Conservation (phyloP, 2,113 vertebrate species). For the Xenotilapia leptura region DNA sequence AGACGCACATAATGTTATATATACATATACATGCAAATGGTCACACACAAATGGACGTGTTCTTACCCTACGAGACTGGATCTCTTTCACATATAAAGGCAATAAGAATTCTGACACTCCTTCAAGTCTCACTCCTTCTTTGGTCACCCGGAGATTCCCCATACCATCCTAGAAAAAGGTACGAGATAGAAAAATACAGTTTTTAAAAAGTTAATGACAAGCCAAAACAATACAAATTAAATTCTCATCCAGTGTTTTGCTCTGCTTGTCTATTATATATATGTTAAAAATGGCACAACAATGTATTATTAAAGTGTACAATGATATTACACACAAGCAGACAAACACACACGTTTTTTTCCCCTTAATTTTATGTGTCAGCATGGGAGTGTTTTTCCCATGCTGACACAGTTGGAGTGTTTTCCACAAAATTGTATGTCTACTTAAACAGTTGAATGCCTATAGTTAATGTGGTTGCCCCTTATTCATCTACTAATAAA, state of each 20-base stretch:
- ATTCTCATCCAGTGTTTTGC: neutral
- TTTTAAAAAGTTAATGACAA: neutral
- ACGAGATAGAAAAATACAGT: neutral
- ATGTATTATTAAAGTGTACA: neutral
- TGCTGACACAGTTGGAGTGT: neutral
- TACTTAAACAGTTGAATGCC: neutral
- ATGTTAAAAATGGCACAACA: neutral
- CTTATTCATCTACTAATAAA: neutral
- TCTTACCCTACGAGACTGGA: conserved; percentile 92
- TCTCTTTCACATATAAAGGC: conserved; percentile 95
- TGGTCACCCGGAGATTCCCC: conserved; percentile 92
- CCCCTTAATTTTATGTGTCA: neutral
- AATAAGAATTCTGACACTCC: conserved; percentile 93
- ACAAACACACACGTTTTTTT: neutral
- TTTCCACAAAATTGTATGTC: neutral
- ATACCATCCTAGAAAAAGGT: conserved; percentile 80
- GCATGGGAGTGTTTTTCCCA: neutral
- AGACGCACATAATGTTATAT: neutral
- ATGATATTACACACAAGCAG: neutral
- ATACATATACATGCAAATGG: neutral
- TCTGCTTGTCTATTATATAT: neutral
- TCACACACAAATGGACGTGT: neutral
- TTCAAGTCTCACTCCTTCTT: conserved; percentile 89
- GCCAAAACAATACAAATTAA: neutral
- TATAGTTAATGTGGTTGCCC: neutral